Evolutionary conservation across 2,888 invertebrate species (phyloP).

Genomic region (Drosophila glabriapex): DNA sequence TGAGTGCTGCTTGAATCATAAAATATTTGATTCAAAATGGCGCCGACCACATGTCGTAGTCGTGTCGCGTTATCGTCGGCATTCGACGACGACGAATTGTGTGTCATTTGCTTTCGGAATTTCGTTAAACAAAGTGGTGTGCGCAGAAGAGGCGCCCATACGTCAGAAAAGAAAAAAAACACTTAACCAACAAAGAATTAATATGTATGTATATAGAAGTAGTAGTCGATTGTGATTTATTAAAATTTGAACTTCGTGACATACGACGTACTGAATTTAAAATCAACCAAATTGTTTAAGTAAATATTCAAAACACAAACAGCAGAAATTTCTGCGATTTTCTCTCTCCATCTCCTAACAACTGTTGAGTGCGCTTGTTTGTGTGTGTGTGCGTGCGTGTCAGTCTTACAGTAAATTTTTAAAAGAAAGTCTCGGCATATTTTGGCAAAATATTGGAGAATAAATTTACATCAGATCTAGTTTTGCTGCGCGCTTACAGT

Average conservation of each 20-base stretch:
- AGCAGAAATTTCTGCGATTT: slow-evolving; percentile 41
- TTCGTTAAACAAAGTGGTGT: slow-evolving; percentile 77
- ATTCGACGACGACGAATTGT: slow-evolving; percentile 55
- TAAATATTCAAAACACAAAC: slow-evolving; percentile 53
- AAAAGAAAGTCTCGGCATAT: slow-evolving; percentile 21
- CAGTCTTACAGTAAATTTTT: slow-evolving; percentile 54
- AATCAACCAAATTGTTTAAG: slow-evolving; percentile 59
- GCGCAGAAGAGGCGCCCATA: slow-evolving; percentile 52
- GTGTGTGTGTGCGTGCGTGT: slow-evolving; percentile 76
- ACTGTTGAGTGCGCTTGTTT: slow-evolving; percentile 57
- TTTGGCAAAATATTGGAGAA: slow-evolving; percentile 5
- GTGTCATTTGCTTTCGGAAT: slow-evolving; percentile 75
- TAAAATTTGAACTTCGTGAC: slow-evolving; percentile 67
- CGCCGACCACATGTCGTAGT: slow-evolving; percentile 76
- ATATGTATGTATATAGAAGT: slow-evolving; percentile 63
- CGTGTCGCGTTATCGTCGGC: slow-evolving; percentile 67
- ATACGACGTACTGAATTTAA: slow-evolving; percentile 40
- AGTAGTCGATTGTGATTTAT: slow-evolving; percentile 75
- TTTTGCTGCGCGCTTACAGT: neutral
- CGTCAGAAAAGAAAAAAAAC: slow-evolving; percentile 28
- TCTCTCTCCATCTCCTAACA: slow-evolving; percentile 52
- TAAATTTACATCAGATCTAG: slow-evolving; percentile 20
- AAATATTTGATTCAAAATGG: slow-evolving; percentile 75
- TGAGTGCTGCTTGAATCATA: slow-evolving; percentile 46
- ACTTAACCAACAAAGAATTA: slow-evolving; percentile 46